Evolutionary conservation across 2,113 vertebrate species (phyloP).

Genomic region (Alligator mississippiensis): DNA sequence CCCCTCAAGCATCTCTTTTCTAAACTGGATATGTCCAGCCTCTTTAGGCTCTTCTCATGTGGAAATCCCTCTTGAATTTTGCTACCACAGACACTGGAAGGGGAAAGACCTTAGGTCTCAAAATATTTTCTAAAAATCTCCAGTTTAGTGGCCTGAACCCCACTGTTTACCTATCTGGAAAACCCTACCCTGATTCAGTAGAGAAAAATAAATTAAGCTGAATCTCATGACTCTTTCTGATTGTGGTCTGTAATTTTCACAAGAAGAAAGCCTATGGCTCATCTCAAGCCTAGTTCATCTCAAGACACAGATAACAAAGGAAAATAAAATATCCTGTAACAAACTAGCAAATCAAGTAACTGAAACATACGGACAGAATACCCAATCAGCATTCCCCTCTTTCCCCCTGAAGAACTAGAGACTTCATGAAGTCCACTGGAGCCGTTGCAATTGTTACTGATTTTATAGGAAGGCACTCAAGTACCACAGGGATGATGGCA

Average conservation of each 20-base stretch:
- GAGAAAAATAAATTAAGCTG: not conserved
- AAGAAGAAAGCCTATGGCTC: not conserved
- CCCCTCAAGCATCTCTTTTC: no score
- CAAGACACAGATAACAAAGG: not conserved
- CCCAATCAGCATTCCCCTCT: not conserved
- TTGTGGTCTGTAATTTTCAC: not conserved
- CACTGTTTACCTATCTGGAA: not conserved
- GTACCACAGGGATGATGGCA: fast-evolving
- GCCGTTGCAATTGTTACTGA: not conserved
- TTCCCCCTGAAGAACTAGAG: not conserved
- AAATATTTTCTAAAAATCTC: not conserved
- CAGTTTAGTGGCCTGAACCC: not conserved
- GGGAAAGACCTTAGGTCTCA: no score
- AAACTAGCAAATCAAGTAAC: not conserved
- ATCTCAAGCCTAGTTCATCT: not conserved
- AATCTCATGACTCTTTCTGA: not conserved
- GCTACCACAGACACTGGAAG: no score
- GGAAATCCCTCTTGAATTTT: no score
- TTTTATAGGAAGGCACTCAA: not conserved
- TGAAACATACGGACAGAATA: not conserved
- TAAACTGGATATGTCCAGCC: no score
- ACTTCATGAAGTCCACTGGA: not conserved
- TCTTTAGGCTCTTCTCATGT: no score
- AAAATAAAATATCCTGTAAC: not conserved
- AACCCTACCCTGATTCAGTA: not conserved